These are phyloP conservation scores for Phylloscopus whistleri DNA, from an alignment of 2,113 vertebrate species.

Conservation along the genomic window DNA sequence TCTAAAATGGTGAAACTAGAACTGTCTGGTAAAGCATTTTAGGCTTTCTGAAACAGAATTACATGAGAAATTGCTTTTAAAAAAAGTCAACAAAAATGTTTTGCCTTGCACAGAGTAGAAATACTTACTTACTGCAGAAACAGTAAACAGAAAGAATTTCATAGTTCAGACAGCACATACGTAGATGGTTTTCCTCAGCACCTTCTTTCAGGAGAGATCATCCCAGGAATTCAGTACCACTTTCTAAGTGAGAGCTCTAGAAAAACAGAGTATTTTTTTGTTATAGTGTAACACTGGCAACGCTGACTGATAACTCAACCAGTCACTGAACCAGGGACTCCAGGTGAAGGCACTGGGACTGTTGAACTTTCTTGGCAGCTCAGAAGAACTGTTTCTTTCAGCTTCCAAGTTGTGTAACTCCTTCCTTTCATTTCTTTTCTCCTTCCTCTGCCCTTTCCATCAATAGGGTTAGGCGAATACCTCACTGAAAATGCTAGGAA, in stretches of 20 bases:
- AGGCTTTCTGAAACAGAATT: conserved; percentile 30
- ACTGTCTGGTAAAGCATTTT: not conserved
- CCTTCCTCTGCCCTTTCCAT: not conserved
- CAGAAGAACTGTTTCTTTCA: not conserved
- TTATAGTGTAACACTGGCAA: rapidly evolving
- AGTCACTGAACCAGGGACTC: not conserved
- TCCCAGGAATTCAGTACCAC: not conserved
- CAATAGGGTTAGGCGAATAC: rapidly evolving
- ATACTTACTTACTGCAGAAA: not conserved
- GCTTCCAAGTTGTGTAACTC: not conserved
- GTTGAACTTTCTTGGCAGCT: not conserved
- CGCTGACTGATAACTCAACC: not conserved
- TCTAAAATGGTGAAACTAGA: conserved; percentile 30
- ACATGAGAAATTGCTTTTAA: not conserved
- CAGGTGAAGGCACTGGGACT: not conserved
- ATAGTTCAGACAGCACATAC: not conserved
- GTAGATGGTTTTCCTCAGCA: not conserved
- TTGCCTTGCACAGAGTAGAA: not conserved
- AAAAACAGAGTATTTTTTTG: not conserved
- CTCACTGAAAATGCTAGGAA: not conserved
- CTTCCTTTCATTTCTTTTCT: not conserved
- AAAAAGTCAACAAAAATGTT: conserved; percentile 7
- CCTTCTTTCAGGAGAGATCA: not conserved
- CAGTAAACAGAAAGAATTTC: not conserved
- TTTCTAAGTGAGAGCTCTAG: not conserved